Base-by-base conservation (phyloP, 2,888 invertebrate species). In the Spisula subtruncata region DNA sequence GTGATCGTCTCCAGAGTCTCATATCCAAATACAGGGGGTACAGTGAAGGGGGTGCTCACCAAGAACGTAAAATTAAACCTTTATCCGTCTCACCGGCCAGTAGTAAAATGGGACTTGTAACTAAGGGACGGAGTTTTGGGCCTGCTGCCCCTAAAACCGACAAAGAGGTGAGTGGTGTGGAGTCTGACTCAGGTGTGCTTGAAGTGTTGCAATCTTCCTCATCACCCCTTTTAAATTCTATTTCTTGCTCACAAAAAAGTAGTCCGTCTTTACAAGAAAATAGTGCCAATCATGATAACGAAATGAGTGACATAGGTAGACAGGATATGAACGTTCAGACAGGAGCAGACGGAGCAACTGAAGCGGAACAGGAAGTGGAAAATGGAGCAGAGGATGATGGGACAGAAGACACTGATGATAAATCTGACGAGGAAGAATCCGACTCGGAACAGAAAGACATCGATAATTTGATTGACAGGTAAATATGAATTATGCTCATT, bases 11-110 rank as follows among this genome's bases (percentile, higher is more conserved):
- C 12, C 95, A 96, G 85, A 94, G 93, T 41, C 90, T 96, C 18
- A 95, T 96, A 56, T 95, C 95, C 25, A 96, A 96, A 85, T 96
- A 96, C 82, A 92, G 95, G 32, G 95, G 94, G 66, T 94, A 95
- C 89, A 94, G 94, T 66, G 94, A 93, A 56, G 88, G 87, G 20
- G 90, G 92, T 35, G 88, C 91, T 83, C 87, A 87, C 25, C 93
- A 92, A 60, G 93, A 93, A 82, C 88, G 93, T 83, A 94, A 93
- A 92, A 93, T 93, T 81, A 94, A 94, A 89, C 93, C 94, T 12
- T 86, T 94, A 35, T 92, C 94, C 12, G 71, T 93, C 60, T 93
- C 93, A 60, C 92, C 93, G 41, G 75, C 32, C 18, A 91, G 87
- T 86, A 91, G 86, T 79, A 94, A 94, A 83, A 94, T 94, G 94